Percentiles rank a stretch among this genome's conserved stretches.
Evolutionary conservation across 2,797 vertebrate species (phyloP).

Genomic region (Chelon auratus): DNA sequence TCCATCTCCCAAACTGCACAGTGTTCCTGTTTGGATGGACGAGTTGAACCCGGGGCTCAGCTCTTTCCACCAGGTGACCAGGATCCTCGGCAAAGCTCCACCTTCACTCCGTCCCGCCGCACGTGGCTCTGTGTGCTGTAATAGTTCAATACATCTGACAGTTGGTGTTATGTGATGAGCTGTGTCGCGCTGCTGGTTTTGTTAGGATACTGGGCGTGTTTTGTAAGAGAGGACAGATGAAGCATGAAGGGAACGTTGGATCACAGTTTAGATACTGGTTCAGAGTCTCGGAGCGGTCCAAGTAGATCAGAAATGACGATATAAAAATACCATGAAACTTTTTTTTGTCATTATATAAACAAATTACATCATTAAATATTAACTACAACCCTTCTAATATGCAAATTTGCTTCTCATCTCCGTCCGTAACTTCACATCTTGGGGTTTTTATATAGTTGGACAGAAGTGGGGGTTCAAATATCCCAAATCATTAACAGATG

Average conservation of each 20-base stretch:
- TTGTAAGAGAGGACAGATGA: conserved; percentile 11
- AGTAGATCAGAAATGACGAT: background rate
- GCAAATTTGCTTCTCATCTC: background rate
- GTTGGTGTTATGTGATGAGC: conserved; percentile 21
- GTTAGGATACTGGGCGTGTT: conserved; percentile 23
- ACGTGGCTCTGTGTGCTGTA: conserved; percentile 14
- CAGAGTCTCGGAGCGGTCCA: background rate
- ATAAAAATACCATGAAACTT: too few species aligned
- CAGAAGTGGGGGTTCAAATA: background rate
- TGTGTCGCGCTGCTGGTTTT: conserved; percentile 16
- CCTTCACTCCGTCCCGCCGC: conserved; percentile 26
- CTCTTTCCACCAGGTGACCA: conserved; percentile 74
- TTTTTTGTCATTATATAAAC: too few species aligned
- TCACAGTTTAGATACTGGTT: background rate
- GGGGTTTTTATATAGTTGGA: too few species aligned
- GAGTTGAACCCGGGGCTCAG: conserved; percentile 67
- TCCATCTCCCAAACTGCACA: conserved; percentile 77
- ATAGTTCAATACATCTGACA: conserved; percentile 15
- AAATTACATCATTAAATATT: background rate
- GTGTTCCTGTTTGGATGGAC: conserved; percentile 82
- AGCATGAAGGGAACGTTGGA: conserved; percentile 13
- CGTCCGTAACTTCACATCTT: too few species aligned
- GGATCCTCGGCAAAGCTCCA: conserved; percentile 61
- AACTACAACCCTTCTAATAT: background rate
- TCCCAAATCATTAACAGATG: background rate